phyloP scores from a whole-genome alignment of 1,140 invertebrate genomes.

The Phymorhynchus buccinoides region DNA sequence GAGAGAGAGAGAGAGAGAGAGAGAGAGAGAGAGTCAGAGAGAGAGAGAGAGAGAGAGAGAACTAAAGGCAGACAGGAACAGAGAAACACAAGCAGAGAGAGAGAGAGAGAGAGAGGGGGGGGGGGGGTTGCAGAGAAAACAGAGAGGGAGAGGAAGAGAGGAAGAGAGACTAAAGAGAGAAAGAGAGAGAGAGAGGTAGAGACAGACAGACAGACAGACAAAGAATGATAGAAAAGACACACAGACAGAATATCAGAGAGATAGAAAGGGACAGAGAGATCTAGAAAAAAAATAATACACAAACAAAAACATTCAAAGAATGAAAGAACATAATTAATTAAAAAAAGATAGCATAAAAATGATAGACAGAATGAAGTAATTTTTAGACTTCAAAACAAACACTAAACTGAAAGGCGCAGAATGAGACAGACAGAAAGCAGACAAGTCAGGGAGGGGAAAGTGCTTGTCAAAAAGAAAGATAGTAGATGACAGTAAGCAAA shows the following conservation, averaged over 20 bases:
- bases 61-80: neutral
- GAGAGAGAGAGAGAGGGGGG: too few relatives aligned
- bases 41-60: slow-evolving; percentile 1
- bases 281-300: neutral
- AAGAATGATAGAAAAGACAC: neutral
- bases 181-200: slow-evolving; percentile 10
- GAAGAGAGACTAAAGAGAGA: slow-evolving; percentile 4
- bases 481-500: too few relatives aligned
- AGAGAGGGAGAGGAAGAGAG: slow-evolving; percentile 24
- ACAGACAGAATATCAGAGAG: neutral
- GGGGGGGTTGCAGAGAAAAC: neutral
- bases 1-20: slow-evolving; percentile 23
- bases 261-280: neutral
- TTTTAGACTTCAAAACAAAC: too few relatives aligned
- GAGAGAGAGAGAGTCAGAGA: slow-evolving; percentile 7
- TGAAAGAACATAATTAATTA: too few relatives aligned
- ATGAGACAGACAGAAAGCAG: too few relatives aligned
- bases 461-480: too few relatives aligned
- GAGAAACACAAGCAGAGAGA: too few relatives aligned
- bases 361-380: too few relatives aligned
- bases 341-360: too few relatives aligned
- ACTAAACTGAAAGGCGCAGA: too few relatives aligned
- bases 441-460: too few relatives aligned
- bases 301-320: neutral
- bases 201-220: neutral